Percentiles rank a stretch among this genome's conserved stretches.
Evolutionary conservation across 1,140 invertebrate genomes (phyloP).

Genomic region (Bathynomus jamesi): DNA sequence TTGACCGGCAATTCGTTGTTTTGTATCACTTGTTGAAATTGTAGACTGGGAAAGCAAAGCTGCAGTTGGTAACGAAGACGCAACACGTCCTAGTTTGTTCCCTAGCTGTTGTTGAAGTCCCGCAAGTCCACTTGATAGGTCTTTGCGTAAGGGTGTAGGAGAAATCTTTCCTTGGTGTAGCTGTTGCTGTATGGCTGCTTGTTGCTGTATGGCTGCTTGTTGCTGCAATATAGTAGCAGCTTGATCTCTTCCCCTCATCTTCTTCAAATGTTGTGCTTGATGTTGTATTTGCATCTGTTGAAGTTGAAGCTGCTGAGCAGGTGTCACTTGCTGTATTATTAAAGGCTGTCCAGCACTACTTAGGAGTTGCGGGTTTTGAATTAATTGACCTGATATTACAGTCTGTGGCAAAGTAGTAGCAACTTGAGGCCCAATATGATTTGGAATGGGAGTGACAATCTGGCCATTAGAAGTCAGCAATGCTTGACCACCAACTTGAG

Average conservation of each 20-base stretch:
- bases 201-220: conserved; percentile 12
- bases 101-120: conserved; percentile 28
- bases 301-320: conserved; percentile 33
- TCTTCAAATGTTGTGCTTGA: conserved; percentile 33
- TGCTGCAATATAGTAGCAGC: conserved; percentile 30
- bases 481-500: conserved; percentile 18
- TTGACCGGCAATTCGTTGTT: conserved; percentile 12
- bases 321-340: conserved; percentile 36
- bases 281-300: conserved; percentile 36
- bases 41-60: conserved; percentile 34
- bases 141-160: conserved; percentile 31
- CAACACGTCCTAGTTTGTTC: conserved; percentile 20
- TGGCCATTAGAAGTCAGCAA: background rate
- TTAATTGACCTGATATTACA: conserved; percentile 12
- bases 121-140: conserved; percentile 9
- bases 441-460: background rate
- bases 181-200: conserved; percentile 8
- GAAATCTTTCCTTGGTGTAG: conserved; percentile 28
- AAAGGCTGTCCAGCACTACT: conserved; percentile 18
- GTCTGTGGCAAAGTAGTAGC: conserved; percentile 1
- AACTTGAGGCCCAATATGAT: background rate
- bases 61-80: conserved; percentile 26
- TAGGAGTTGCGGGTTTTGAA: conserved; percentile 20
- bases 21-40: conserved; percentile 30
- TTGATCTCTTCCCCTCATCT: conserved; percentile 31